Base-by-base conservation (phyloP, 2,797 vertebrate genomes). In the Dallia pectoralis region DNA sequence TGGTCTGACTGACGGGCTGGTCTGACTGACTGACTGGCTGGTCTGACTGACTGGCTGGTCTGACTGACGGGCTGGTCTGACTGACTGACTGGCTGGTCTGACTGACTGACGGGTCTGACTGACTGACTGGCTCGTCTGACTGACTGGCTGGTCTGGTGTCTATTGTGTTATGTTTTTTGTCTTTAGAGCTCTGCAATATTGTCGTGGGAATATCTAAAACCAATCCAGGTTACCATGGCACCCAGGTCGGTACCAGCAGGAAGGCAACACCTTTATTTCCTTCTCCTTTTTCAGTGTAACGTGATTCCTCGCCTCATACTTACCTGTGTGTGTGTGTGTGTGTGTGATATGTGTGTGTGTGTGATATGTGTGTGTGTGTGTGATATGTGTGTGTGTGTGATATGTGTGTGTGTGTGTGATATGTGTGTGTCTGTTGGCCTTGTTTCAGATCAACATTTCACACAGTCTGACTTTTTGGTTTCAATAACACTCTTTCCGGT, bases 221-320 rank as follows among this genome's bases (percentile, higher is more conserved):
- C 14, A 40, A 40, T 49, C 56, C 4, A 16, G 19, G 66, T 40
- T 64, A 69, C 59, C 67, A 70, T 74, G 59, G 67, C 12, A 29
- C 44, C 29, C 53, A 12, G 49, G 49, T 70, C 18, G 36, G 22
- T 69, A 76, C 75, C 79, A 77, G 48, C 3, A 29, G 47, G 25
- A 25, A 11, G 72, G 69, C 77, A 86, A 77, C 86, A 70, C 84
- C 87, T 87, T 48, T 74, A 19, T 80, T 84, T 25, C 12, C 40
- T 8, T 18, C 63, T 36, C 32, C 2, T 65, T 65, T 67, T 48
- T 47, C 40, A 40, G n/a, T 40, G 65, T 27, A 47, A 44, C n/a
- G 15, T 4, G 22, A 67, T 36, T 25, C 11, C 49, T 22, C 6
- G 19, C n/a, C 49, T n/a, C 19, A 27, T 27, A 61, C 22, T 29